A percentile compares a stretch with the other conserved stretches of the same genome.
Conservation (phyloP, 2,888 invertebrate species). For the Drosophila percnosoma region DNA sequence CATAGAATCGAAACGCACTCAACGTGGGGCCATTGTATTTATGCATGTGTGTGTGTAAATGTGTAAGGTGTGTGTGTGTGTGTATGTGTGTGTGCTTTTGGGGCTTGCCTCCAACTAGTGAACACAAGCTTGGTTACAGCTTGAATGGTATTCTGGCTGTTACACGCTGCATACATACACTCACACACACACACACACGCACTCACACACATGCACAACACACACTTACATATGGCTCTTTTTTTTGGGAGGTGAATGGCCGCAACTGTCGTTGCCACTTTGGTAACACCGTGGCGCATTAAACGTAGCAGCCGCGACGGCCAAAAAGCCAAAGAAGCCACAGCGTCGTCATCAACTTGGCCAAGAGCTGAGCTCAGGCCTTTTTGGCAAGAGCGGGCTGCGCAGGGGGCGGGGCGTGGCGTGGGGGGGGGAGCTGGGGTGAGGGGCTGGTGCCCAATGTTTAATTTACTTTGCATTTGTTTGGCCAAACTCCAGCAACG, state of each 20-base stretch:
- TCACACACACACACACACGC: slow-evolving; percentile 23
- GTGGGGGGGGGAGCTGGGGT: neutral
- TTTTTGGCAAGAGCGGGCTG: slow-evolving; percentile 54
- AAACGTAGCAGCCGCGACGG: slow-evolving; percentile 69
- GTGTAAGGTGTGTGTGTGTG: slow-evolving; percentile 27
- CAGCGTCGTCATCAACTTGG: slow-evolving; percentile 67
- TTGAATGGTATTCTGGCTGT: slow-evolving; percentile 51
- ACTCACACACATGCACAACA: slow-evolving; percentile 13
- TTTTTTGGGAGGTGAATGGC: slow-evolving; percentile 82
- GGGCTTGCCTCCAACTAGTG: slow-evolving; percentile 56
- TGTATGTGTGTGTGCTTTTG: slow-evolving; percentile 50
- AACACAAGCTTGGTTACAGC: slow-evolving; percentile 68
- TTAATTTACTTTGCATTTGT: slow-evolving; percentile 78
- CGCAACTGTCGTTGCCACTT: slow-evolving; percentile 81
- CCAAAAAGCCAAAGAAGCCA: slow-evolving; percentile 55
- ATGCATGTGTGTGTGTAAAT: slow-evolving; percentile 30
- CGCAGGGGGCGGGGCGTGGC: slow-evolving; percentile 1
- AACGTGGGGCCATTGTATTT: slow-evolving; percentile 34
- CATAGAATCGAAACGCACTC: slow-evolving; percentile 63
- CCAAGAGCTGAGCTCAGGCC: slow-evolving; percentile 31
- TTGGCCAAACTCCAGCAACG: slow-evolving; percentile 61
- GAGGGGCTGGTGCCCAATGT: slow-evolving; percentile 44
- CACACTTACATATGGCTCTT: neutral
- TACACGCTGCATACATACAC: slow-evolving; percentile 64
- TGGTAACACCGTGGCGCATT: slow-evolving; percentile 78